Base-by-base conservation (phyloP, 2,888 invertebrate genomes). In the Listrodromus nycthemerus region DNA sequence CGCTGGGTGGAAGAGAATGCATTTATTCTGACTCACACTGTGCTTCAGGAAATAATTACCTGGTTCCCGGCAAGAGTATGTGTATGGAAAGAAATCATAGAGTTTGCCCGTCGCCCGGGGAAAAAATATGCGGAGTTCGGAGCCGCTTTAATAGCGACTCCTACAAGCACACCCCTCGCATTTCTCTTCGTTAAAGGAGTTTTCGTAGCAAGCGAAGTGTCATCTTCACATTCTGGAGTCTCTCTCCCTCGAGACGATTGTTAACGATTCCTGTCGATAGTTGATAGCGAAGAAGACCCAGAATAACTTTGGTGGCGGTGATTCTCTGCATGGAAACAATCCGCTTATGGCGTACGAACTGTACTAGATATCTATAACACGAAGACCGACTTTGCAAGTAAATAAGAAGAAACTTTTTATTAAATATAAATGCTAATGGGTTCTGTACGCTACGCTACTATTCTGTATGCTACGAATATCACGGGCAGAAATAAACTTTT, bases 361-460 rank as follows among this genome's bases (percentile, higher is more conserved):
- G 50, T 24, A 19, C n/a, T 45, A 74, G 24, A 63, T 33, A 27
- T 55, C 50, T 78, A 33, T 55, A 19, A 24, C 10, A 37, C 13
- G 48, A 50, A 52, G 55, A 8, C 55, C 73, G 33, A 7, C 78
- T 45, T 71, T 21, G 55, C 69, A 45, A 75, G 33, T 55, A 48
- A n/a, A 55, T 13, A 4, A 41, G 41, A 65, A 48, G 58, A 66
- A 89, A 89, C 84, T 89, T 90, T 85, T 88, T 88, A 75, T 78
- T 61, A 66, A 80, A 48, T 85, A 89, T 89, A 90, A 89, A 89
- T 87, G 89, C 85, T 81, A 87, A 87, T 84, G 85, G 85, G 84
- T 86, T 84, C 85, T n/a, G 65, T 52, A n/a, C 74, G 76, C 65
- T 75, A 75, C 65, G 75, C 69, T 48, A 41, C 69, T n/a, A n/a